These are phyloP conservation scores for Coenobita brevimanus DNA, from an alignment of 1,140 invertebrate genomes.

Conservation along the genomic window DNA sequence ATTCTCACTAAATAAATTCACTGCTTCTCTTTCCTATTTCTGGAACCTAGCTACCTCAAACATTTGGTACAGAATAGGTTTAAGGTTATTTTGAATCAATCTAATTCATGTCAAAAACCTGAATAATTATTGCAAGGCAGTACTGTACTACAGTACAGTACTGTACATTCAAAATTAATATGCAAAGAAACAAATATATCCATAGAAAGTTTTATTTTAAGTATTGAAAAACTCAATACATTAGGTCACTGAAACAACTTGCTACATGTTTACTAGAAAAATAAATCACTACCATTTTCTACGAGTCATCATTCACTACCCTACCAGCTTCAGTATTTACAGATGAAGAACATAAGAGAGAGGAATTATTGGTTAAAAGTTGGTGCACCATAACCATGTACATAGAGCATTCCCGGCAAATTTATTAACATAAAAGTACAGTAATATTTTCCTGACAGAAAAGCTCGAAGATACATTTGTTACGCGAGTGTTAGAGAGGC, in stretches of 20 bases:
- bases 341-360: background rate
- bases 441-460: background rate
- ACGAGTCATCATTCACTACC: conserved; percentile 19
- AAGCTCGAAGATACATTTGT: too few species aligned
- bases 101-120: too few species aligned
- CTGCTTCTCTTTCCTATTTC: too few species aligned
- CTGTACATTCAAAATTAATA: background rate
- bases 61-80: too few species aligned
- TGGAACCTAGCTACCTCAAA: too few species aligned
- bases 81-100: too few species aligned
- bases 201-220: conserved; percentile 67
- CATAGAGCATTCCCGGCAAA: conserved; percentile 2
- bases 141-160: too few species aligned
- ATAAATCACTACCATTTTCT: conserved; percentile 65
- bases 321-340: conserved; percentile 20
- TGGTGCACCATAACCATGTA: background rate
- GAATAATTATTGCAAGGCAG: too few species aligned
- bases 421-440: background rate
- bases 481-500: too few species aligned
- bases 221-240: conserved; percentile 62
- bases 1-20: too few species aligned
- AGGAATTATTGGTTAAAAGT: background rate
- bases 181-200: background rate
- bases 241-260: conserved; percentile 61
- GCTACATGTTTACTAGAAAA: conserved; percentile 60